A percentile compares a stretch with the other conserved stretches of the same genome.
phyloP scores from a whole-genome alignment of 92 coral and sea anemone species.

The Anthopleura xanthogrammica region DNA sequence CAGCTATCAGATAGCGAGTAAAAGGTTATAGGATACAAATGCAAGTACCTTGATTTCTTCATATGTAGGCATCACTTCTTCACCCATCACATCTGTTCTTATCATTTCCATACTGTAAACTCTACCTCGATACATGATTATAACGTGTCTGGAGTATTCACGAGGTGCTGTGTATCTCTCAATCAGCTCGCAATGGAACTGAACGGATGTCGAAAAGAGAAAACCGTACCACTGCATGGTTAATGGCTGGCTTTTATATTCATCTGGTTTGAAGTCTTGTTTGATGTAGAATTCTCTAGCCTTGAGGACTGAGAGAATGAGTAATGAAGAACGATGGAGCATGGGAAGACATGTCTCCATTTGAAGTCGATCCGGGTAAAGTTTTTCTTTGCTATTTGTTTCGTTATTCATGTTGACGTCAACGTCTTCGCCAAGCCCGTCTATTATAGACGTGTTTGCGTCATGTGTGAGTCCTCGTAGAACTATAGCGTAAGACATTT shows the following conservation, averaged over 20 bases:
- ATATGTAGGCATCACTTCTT: constrained; percentile 52
- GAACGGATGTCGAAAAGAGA: constrained; percentile 46
- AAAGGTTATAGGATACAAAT: too few species aligned
- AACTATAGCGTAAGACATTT: constrained; percentile 53
- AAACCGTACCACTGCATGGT: constrained; percentile 67
- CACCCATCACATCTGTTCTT: constrained; percentile 40
- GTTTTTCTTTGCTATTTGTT: background rate
- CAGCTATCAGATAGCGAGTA: too few species aligned
- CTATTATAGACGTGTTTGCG: constrained; percentile 31
- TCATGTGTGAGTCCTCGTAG: constrained; percentile 37
- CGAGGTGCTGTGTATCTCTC: constrained; percentile 45
- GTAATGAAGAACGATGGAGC: constrained; percentile 51
- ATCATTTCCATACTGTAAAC: constrained; percentile 44
- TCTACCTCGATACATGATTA: constrained; percentile 45
- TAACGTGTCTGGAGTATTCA: constrained; percentile 45
- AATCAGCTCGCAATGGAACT: constrained; percentile 50
- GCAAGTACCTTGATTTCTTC: constrained; percentile 51
- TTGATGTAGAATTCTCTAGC: constrained; percentile 34
- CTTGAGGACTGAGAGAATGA: constrained; percentile 43
- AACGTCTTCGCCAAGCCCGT: constrained; percentile 47
- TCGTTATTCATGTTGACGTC: constrained; percentile 3
- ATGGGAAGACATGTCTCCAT: constrained; percentile 29
- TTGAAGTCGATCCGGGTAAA: constrained; percentile 1
- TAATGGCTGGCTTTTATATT: constrained; percentile 38
- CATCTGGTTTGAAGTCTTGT: constrained; percentile 25